Conservation (phyloP, 1,140 invertebrate species). For the Drosophila jambulina region DNA sequence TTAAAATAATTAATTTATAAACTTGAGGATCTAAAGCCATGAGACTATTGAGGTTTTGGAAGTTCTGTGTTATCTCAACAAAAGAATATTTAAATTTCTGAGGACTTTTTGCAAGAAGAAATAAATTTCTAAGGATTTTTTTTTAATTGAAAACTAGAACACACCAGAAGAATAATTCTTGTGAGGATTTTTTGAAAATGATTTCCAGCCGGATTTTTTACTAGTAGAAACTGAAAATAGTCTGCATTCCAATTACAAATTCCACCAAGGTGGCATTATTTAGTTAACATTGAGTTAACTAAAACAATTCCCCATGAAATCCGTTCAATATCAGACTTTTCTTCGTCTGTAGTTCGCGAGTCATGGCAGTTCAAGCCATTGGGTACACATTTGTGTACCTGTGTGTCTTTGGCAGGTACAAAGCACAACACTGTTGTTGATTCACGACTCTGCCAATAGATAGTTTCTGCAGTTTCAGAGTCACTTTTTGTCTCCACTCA, state of each 20-base stretch:
- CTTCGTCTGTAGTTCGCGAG: background rate
- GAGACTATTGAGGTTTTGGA: background rate
- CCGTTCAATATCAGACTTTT: background rate
- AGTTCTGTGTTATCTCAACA: too few relatives aligned
- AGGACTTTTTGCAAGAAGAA: background rate
- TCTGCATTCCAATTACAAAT: background rate
- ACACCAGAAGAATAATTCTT: too few relatives aligned
- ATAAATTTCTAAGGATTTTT: too few relatives aligned
- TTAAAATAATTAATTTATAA: background rate
- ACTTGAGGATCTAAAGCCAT: background rate
- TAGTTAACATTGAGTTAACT: background rate
- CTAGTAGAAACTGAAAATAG: background rate
- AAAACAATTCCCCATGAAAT: background rate
- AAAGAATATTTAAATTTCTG: background rate
- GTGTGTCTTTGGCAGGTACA: conserved; percentile 25
- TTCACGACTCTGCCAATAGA: conserved; percentile 41
- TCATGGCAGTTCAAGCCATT: conserved; percentile 20
- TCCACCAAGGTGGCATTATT: background rate
- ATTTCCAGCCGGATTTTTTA: background rate
- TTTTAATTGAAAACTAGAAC: too few relatives aligned
- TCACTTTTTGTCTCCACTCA: conserved; percentile 30
- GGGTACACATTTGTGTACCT: conserved; percentile 27
- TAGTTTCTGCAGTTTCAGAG: conserved; percentile 32
- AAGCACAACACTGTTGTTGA: conserved; percentile 25
- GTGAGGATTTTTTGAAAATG: background rate